Conservation (phyloP, 2,797 vertebrate species). For the Alca torda region DNA sequence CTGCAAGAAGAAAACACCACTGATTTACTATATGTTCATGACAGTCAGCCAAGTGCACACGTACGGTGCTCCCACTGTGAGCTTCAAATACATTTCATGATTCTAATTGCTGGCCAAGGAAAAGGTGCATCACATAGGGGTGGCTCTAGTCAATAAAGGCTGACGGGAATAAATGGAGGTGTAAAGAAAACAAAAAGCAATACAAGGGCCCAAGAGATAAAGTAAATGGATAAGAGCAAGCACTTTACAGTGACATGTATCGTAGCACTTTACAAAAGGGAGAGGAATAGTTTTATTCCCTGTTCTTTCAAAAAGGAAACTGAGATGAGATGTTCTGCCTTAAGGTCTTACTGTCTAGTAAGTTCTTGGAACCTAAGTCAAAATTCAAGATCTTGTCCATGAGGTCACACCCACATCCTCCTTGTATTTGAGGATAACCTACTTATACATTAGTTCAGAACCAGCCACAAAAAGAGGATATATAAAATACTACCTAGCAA, state of each 20-base stretch:
- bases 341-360: background rate
- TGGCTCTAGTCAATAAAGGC: background rate
- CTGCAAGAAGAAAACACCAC: constrained; percentile 67
- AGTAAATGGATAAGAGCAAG: background rate
- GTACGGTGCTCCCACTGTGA: accelerated
- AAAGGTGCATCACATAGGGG: background rate
- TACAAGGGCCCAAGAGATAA: background rate
- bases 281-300: background rate
- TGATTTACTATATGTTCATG: background rate
- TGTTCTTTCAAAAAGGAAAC: background rate
- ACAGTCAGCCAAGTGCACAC: background rate
- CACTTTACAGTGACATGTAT: background rate
- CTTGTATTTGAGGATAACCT: background rate
- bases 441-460: background rate
- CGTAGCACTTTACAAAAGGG: background rate
- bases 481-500: background rate
- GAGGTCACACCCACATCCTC: background rate
- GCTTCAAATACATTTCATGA: background rate
- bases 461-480: background rate
- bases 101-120: background rate
- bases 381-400: background rate
- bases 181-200: background rate
- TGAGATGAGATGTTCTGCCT: background rate
- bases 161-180: background rate
- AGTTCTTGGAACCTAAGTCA: background rate